These are phyloP conservation scores for Lycodopsis pacificus DNA, from an alignment of 2,797 vertebrate species.

Conservation along the genomic window DNA sequence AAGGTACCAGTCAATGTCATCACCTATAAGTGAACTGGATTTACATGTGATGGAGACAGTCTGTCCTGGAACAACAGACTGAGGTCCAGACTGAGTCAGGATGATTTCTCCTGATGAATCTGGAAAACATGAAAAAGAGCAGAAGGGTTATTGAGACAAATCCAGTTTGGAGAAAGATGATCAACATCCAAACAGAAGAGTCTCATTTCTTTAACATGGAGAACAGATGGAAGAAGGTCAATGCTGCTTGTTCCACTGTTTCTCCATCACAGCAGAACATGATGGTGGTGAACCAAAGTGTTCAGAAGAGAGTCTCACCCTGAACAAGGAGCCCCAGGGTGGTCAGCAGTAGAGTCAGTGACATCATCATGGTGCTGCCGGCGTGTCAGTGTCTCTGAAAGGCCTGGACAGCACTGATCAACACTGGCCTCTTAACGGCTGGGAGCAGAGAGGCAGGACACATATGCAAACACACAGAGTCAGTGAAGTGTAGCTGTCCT, in stretches of 20 bases:
- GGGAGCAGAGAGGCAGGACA: neutral
- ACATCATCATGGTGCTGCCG: conserved; percentile 38
- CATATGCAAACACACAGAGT: neutral
- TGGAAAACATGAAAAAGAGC: conserved; percentile 4
- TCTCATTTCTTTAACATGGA: too few relatives aligned
- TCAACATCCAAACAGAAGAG: too few relatives aligned
- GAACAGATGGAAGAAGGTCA: too few relatives aligned
- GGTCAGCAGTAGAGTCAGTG: conserved; percentile 32
- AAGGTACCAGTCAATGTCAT: fast-evolving
- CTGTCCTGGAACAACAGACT: conserved; percentile 4
- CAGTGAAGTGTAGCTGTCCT: neutral
- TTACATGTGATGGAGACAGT: neutral
- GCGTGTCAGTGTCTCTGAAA: conserved; percentile 12
- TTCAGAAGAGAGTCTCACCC: too few relatives aligned
- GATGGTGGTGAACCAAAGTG: too few relatives aligned
- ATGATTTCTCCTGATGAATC: neutral
- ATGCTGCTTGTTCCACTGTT: too few relatives aligned
- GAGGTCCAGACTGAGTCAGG: conserved; percentile 1
- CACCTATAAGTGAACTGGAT: fast-evolving
- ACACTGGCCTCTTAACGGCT: conserved; percentile 11
- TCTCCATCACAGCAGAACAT: too few relatives aligned
- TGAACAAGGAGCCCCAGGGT: too few relatives aligned
- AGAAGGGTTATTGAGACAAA: neutral
- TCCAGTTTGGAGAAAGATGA: neutral
- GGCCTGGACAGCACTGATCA: neutral